Base-by-base conservation (phyloP, 2,797 vertebrate species). In the Mergus octosetaceus region DNA sequence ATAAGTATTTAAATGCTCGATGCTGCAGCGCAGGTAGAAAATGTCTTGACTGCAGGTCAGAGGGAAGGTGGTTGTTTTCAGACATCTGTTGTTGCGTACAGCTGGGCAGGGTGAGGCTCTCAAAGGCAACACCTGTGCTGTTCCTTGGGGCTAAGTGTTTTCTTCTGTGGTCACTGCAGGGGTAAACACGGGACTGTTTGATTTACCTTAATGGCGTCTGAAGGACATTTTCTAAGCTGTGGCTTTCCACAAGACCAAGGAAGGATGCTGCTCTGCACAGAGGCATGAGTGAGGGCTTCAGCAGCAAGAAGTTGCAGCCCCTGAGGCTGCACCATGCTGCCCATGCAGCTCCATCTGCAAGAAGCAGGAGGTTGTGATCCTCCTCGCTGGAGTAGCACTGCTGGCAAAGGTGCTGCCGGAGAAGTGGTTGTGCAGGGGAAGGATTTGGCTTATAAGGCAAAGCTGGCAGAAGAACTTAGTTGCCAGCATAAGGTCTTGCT, bases 41-140 rank as follows among this genome's bases (percentile, higher is more conserved):
- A 43, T 20, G 47, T 38, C 39, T 54, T 0, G 0, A 12, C 27
- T 81, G 68, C n/a, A 62, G 53, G 57, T 65, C 39, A 61, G 43
- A 82, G 39, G 36, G 56, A 79, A 60, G 43, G 25, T 32, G 57
- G 15, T 36, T 5, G 11, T 28, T 65, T 61, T 56, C 12, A 22
- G 10, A 6, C 32, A 13, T 14, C 27, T 16, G 2, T 28, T 34
- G 5, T 36, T 22, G 34, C 22, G 2, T 24, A 13, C 20, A 60
- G 71, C 81, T 34, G 58, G 45, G 57, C 39, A n/a, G 38, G 30
- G 41, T 14, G 58, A 82, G 45, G 39, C 61, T 85, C 36, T n/a
- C 25, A 28, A 77, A 65, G 75, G 41, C 28, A 47, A 24, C 53
- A 16, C 39, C 34, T 22, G 15, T 0, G 0, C 47, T 39, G 1